phyloP scores from a whole-genome alignment of 1,140 invertebrate genomes.

The Leptinotarsa undecemlineata region DNA sequence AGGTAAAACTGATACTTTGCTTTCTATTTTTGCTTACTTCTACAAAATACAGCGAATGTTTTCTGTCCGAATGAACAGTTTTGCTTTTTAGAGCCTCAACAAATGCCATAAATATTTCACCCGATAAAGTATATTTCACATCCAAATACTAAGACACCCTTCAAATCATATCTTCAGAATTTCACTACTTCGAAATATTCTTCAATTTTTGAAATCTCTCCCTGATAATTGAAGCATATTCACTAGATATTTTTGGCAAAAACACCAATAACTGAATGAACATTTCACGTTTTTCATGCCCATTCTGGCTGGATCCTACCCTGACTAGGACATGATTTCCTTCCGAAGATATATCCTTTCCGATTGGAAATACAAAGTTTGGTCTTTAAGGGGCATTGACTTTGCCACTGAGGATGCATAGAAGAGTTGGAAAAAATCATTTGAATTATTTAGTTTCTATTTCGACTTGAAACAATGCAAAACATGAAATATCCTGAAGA shows the following conservation, averaged over 20 bases:
- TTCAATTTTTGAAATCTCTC: background rate
- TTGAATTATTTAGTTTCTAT: background rate
- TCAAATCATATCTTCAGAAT: background rate
- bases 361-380: background rate
- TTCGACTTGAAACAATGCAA: too few species aligned
- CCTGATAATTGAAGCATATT: background rate
- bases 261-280: background rate
- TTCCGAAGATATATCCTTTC: slow-evolving; percentile 11
- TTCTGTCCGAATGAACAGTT: too few species aligned
- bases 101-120: too few species aligned
- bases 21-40: too few species aligned
- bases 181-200: background rate
- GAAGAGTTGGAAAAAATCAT: background rate
- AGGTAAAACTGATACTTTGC: too few species aligned
- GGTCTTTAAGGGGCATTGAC: background rate
- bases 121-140: too few species aligned
- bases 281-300: too few species aligned
- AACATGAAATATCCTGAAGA: too few species aligned
- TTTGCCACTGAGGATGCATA: background rate
- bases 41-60: too few species aligned
- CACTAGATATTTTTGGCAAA: background rate
- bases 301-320: background rate
- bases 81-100: too few species aligned
- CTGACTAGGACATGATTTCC: background rate
- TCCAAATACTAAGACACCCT: too few species aligned